Percentiles rank a stretch among this genome's conserved stretches.
Conservation (phyloP, 2,888 invertebrate species). For the Meghimatium bilineatum region DNA sequence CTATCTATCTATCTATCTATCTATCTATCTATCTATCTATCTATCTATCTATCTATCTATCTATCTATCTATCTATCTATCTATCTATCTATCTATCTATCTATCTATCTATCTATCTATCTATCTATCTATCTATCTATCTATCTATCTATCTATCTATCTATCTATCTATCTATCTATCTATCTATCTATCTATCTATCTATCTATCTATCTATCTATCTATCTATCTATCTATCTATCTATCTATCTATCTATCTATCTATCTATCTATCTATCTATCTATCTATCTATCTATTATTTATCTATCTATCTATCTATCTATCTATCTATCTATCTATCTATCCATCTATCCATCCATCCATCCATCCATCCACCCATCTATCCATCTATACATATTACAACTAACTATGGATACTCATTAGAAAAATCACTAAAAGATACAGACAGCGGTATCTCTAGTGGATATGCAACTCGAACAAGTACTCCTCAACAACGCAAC, state of each 20-base stretch:
- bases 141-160: not conserved
- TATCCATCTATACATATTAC: not conserved
- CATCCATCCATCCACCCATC: not conserved
- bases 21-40: not conserved
- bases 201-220: not conserved
- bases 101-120: not conserved
- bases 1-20: not conserved
- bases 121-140: not conserved
- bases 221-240: not conserved
- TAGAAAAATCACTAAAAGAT: slow-evolving; percentile 38
- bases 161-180: not conserved
- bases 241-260: not conserved
- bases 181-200: not conserved
- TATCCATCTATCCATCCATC: not conserved
- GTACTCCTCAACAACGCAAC: slow-evolving; percentile 36
- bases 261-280: not conserved
- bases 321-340: not conserved
- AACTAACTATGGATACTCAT: not conserved
- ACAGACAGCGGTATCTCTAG: slow-evolving; percentile 42
- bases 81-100: not conserved
- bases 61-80: not conserved
- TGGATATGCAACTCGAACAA: slow-evolving; percentile 25
- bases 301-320: no score
- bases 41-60: not conserved
- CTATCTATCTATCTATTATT: not conserved